phyloP scores from a whole-genome alignment of 1,140 invertebrate genomes.

The Rhopalosiphum padi region DNA sequence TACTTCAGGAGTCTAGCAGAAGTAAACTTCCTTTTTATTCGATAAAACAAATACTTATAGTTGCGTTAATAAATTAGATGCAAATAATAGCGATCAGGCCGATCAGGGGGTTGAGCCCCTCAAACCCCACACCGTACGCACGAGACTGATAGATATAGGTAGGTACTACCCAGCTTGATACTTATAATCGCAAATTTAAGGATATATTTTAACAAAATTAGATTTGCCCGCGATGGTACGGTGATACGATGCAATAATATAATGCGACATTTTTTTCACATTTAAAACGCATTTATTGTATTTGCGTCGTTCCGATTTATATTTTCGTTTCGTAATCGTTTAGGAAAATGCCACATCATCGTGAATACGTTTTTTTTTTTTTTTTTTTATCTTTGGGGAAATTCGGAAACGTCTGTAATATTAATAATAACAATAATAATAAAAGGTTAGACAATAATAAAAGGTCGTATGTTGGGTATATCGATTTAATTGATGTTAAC shows the following conservation, averaged over 20 bases:
- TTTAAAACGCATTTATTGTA: not conserved
- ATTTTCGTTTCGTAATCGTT: not conserved
- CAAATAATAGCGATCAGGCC: no score
- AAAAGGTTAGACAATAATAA: not conserved
- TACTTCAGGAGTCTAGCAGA: no score
- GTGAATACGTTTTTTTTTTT: not conserved
- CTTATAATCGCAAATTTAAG: not conserved
- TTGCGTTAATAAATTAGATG: no score
- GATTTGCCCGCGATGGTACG: not conserved
- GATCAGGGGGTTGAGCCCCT: no score
- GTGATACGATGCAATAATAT: not conserved
- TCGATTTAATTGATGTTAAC: no score
- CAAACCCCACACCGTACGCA: no score
- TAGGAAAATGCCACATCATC: not conserved
- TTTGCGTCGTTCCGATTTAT: not conserved
- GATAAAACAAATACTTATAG: no score
- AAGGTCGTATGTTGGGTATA: not conserved
- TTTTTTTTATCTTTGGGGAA: no score
- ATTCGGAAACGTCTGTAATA: not conserved
- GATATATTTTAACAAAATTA: not conserved
- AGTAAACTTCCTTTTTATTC: no score
- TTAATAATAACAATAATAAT: not conserved
- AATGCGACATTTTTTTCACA: not conserved
- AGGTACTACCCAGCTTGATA: no score
- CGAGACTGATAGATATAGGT: no score